Evolutionary conservation across 2,113 vertebrate species (phyloP), one percentile per base, ranked within the genome.

Genomic region (Acanthochromis polyacanthus): DNA sequence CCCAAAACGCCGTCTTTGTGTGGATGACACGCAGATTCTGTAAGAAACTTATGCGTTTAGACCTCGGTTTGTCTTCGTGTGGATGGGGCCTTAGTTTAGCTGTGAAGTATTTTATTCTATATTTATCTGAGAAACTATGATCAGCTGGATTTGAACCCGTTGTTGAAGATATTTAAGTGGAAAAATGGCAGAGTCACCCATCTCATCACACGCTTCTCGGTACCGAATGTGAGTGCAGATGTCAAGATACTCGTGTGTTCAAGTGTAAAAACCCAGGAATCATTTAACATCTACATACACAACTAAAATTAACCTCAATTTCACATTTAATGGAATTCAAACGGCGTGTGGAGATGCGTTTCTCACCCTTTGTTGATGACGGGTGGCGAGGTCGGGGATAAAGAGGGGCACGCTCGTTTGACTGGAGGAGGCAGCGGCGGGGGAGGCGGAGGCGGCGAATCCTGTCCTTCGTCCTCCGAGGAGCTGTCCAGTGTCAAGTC

Each of bases 401-500:
- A 87, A 4, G 98, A 98, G 62, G 97, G 96, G 63, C 98, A 99
- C 50, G 94, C 94, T 87, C 96, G 96, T 91, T 99, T 99, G 36
- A 95, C 89, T 2, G 96, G 94, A 0, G 96, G 97, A 20, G 89
- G 83, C 56, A 81, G 86, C 0, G 82, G 78, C 0, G 83, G 85
- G 0, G 68, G 83, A 0, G 71, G 81, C 0, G 80, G 82, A 10
- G 90, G 82, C 0, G 91, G 88, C 0, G 89, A 85, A 1, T 92
- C 91, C 28, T 96, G 96, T n/a, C 96, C 97, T 16, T 99, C 97
- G 2, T 97, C 96, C 0, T 97, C 96, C 0, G 98, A 99, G 1
- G 98, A 99, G 90, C 97, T 99, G 92, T 99, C 98, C 46, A 98
- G 93, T 19, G 98, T 99, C 88, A 99, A 88, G 89, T 99, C 98